Base-by-base conservation (phyloP, 2,797 vertebrate species). In the Loriculus beryllinus region DNA sequence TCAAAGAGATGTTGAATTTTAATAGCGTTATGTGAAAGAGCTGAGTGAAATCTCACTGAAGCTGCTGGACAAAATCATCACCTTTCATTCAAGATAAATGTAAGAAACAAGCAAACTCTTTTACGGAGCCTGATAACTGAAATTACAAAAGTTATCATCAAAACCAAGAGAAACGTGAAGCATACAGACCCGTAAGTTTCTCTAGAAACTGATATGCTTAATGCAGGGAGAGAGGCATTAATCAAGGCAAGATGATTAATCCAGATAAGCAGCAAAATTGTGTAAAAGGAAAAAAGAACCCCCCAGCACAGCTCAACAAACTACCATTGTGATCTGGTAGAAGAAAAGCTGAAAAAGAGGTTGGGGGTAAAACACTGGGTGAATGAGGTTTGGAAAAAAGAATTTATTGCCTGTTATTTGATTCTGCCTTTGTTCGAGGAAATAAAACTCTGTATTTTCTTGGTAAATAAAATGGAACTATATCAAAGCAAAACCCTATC, bases 1-100 rank as follows among this genome's bases (percentile, higher is more conserved):
- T 96, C 92, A 96, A 95, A 94, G 92, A 93, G 84, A 93, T 85
- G 93, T 69, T 95, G 93, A 95, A 96, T 96, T 95, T 96, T 96
- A 95, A 96, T 93, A 87, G 91, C 10, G 8, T 72, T 81, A 83
- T 72, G 86, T 89, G 88, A 92, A 92, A 71, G 72, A 93, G 76
- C 79, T 83, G 86, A 95, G 93, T 94, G 84, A 96, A 96, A 93
- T 93, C 86, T 96, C 92, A 95, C 83, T 86, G 86, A 94, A 96
- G 89, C 91, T 93, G 88, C 86, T 79, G 94, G 93, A 95, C 92
- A 89, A 94, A 96, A 94, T 92, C 94, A 95, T 89, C 92, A 96
- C 91, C 93, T 93, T 94, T 95, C 93, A 93, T 91, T 95, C 92
- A 89, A 77, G 92, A 94, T 86, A 91, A 96, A 92, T 86, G 82